Percentiles rank a stretch among this genome's conserved stretches.
These are phyloP conservation scores for Diachrysia chrysitis DNA, from an alignment of 2,888 invertebrate species.

Conservation along the genomic window DNA sequence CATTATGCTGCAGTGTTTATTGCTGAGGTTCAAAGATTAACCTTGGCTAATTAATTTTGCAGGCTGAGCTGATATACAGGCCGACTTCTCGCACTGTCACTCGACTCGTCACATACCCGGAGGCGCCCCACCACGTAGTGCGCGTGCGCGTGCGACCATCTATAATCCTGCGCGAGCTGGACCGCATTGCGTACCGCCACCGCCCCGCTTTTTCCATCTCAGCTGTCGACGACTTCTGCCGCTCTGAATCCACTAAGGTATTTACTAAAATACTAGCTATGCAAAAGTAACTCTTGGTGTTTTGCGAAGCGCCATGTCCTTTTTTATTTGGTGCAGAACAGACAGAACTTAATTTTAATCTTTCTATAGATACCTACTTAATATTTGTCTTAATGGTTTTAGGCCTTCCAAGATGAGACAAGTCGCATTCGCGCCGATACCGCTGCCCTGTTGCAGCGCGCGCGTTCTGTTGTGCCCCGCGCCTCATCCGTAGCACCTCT, in stretches of 20 bases:
- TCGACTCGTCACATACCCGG: constrained; percentile 90
- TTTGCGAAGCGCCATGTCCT: too few species aligned
- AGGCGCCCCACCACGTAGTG: constrained; percentile 88
- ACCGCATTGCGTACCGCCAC: constrained; percentile 91
- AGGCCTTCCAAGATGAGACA: constrained; percentile 95
- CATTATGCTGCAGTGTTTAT: constrained; percentile 20
- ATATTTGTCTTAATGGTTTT: constrained; percentile 61
- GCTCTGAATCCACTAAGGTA: constrained; percentile 93
- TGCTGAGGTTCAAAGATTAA: constrained; percentile 15
- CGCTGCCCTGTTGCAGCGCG: constrained; percentile 92
- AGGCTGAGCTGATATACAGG: constrained; percentile 86
- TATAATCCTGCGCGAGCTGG: constrained; percentile 91
- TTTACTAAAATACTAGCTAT: constrained; percentile 44
- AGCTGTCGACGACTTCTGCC: constrained; percentile 93
- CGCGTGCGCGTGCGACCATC: constrained; percentile 90
- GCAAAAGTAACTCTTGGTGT: too few species aligned
- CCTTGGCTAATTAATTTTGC: constrained; percentile 58
- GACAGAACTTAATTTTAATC: too few species aligned
- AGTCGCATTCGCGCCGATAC: constrained; percentile 94
- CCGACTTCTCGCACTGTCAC: constrained; percentile 85
- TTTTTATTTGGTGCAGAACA: too few species aligned
- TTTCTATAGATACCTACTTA: too few species aligned
- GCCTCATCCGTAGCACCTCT: constrained; percentile 89
- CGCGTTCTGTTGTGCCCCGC: constrained; percentile 93
- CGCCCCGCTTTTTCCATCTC: constrained; percentile 90